Base-by-base conservation (phyloP, 2,888 invertebrate species). In the Hydropsyche betteni region DNA sequence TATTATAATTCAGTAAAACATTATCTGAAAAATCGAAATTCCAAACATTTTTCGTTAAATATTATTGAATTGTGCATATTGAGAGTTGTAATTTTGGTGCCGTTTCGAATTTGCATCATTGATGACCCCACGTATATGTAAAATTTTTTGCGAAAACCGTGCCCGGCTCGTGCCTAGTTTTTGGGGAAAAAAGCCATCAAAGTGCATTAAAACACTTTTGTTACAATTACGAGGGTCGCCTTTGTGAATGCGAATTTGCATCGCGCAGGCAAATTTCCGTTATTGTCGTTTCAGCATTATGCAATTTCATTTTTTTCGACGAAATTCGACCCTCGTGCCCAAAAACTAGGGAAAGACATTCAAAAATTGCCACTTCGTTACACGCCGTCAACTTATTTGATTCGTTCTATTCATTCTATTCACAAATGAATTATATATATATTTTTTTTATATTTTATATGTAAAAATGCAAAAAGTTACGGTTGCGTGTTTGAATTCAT, bases 1-100 rank as follows among this genome's bases (percentile, higher is more conserved):
- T 24, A 24, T 24, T 24, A 24, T 24, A 2, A 24, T 24, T 24
- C 2, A 24, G 10, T 8, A 44, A 4, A 44, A 44, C 3, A 44
- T 44, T 44, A 8, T 6, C 44, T 8, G 6, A 44, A 44, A 44
- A 44, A 44, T 4, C 44, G 10, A 44, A 44, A 44, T 44, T 44
- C 10, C 6, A 4, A 44, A 44, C 6, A 10, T 10, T 44, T 44
- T 44, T 6, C 44, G 24, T 2, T 24, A 24, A 72, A 64, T 55
- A 58, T n/a, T n/a, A n/a, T n/a, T n/a, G n/a, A 71, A 77, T 77
- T 77, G 75, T 77, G 36, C 44, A 55, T n/a, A 34, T 74, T 74
- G 74, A 58, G 34, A 33, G 34, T 58, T 5, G n/a, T 12, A 7
- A 12, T 33, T 36, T 12, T 12, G 24, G 2, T 24, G 12, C 12